Evolutionary conservation across 2,797 vertebrate species (phyloP).

Genomic region (Hyperoplus immaculatus): DNA sequence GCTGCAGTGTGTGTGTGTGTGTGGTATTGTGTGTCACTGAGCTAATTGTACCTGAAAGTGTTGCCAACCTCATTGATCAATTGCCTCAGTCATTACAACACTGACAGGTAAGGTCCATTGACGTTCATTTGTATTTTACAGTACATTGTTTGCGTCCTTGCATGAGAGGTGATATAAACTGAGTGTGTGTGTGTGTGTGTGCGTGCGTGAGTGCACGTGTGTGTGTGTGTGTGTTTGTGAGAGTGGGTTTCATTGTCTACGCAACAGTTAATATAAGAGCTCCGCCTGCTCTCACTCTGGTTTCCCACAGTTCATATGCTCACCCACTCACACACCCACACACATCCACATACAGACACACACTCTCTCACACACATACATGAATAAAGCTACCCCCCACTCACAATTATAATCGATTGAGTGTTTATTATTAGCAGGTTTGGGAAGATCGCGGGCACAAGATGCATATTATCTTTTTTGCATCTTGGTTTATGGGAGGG

Average conservation of each 20-base stretch:
- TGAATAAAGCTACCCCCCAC: constrained; percentile 13
- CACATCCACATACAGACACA: constrained; percentile 9
- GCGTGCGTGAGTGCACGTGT: constrained; percentile 17
- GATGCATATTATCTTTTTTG: constrained; percentile 16
- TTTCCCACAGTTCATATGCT: constrained; percentile 4
- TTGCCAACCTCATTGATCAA: constrained; percentile 50
- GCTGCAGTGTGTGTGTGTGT: constrained; percentile 13
- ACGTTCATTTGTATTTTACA: constrained; percentile 47
- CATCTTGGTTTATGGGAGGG: neutral
- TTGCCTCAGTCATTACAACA: constrained; percentile 39
- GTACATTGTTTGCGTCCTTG: constrained; percentile 35
- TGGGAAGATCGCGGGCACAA: constrained; percentile 23
- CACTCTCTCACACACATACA: constrained; percentile 20
- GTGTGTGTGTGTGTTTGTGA: constrained; percentile 6
- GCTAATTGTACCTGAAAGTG: constrained; percentile 59
- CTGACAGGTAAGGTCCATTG: constrained; percentile 36
- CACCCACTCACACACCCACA: constrained; percentile 32
- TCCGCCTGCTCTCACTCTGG: constrained; percentile 13
- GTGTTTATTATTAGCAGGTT: constrained; percentile 26
- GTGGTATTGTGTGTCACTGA: constrained; percentile 27
- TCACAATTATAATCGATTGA: constrained; percentile 12
- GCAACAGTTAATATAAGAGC: constrained; percentile 8
- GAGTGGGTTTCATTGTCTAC: constrained; percentile 14
- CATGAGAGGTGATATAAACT: constrained; percentile 14
- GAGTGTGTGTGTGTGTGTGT: constrained; percentile 8